phyloP scores from a whole-genome alignment of 2,888 invertebrate species.

The Acleris sparsana region DNA sequence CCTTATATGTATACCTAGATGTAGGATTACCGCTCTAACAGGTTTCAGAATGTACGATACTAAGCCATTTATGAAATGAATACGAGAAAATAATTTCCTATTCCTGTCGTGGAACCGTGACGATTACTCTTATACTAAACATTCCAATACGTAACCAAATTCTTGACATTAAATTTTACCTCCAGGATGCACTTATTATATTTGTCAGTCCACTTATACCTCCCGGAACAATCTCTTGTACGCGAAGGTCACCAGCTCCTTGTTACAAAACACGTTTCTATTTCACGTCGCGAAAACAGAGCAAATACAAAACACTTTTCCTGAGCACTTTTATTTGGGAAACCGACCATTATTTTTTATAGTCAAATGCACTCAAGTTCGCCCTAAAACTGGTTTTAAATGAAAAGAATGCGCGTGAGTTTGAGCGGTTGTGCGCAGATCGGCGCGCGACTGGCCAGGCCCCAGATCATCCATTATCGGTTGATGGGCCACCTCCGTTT shows the following conservation, averaged over 20 bases:
- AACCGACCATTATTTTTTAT: constrained; percentile 59
- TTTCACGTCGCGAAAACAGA: constrained; percentile 33
- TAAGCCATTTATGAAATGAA: too few species aligned
- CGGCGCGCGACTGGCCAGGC: constrained; percentile 66
- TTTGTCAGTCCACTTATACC: background rate
- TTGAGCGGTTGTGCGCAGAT: constrained; percentile 65
- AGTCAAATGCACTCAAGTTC: constrained; percentile 54
- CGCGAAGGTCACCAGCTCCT: constrained; percentile 16
- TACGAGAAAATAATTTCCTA: too few species aligned
- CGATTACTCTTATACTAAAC: too few species aligned
- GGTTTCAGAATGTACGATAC: too few species aligned
- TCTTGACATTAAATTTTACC: constrained; percentile 2
- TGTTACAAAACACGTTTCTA: constrained; percentile 20
- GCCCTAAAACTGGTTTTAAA: constrained; percentile 26
- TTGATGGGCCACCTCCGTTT: constrained; percentile 81
- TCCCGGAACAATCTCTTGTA: constrained; percentile 7
- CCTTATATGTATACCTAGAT: too few species aligned
- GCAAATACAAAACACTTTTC: constrained; percentile 48
- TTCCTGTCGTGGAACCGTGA: too few species aligned
- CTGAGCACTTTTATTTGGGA: constrained; percentile 48
- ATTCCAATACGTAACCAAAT: background rate
- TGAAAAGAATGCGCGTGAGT: constrained; percentile 30
- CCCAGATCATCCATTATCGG: constrained; percentile 76
- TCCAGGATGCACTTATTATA: constrained; percentile 4
- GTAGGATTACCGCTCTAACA: too few species aligned